These are phyloP conservation scores for Netelia virgata DNA, from an alignment of 2,888 invertebrate species.

Conservation along the genomic window DNA sequence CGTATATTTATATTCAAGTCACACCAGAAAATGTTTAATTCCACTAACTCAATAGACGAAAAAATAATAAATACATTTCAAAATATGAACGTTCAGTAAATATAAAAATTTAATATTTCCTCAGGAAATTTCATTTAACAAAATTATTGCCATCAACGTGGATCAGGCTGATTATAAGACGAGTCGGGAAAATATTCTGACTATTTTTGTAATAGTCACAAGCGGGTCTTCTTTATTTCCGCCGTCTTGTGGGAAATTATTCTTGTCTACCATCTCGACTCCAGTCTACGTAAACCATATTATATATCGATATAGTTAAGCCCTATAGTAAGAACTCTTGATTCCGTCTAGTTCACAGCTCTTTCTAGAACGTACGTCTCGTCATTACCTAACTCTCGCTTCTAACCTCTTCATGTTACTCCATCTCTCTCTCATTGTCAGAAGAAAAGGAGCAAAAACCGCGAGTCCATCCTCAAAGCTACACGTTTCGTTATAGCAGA, in stretches of 20 bases:
- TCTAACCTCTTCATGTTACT: neutral
- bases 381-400: constrained; percentile 48
- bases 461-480: constrained; percentile 81
- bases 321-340: constrained; percentile 44
- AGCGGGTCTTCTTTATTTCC: constrained; percentile 33
- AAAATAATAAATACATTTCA: no score
- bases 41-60: no score
- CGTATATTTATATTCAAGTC: no score
- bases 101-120: no score
- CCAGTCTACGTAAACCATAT: neutral
- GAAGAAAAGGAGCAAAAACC: constrained; percentile 76
- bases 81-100: no score
- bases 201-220: neutral
- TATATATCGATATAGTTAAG: constrained; percentile 10
- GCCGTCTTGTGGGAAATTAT: constrained; percentile 53
- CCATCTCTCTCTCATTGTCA: constrained; percentile 31
- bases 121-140: no score
- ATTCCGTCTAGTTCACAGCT: constrained; percentile 50
- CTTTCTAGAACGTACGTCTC: constrained; percentile 48
- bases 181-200: no score
- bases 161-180: no score
- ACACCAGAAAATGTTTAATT: no score
- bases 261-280: constrained; percentile 56
- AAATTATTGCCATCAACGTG: no score
- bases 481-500: constrained; percentile 63